Percentiles rank a stretch among this genome's conserved stretches.
phyloP scores from a whole-genome alignment of 2,797 vertebrate genomes.

The Etheostoma nigrum region DNA sequence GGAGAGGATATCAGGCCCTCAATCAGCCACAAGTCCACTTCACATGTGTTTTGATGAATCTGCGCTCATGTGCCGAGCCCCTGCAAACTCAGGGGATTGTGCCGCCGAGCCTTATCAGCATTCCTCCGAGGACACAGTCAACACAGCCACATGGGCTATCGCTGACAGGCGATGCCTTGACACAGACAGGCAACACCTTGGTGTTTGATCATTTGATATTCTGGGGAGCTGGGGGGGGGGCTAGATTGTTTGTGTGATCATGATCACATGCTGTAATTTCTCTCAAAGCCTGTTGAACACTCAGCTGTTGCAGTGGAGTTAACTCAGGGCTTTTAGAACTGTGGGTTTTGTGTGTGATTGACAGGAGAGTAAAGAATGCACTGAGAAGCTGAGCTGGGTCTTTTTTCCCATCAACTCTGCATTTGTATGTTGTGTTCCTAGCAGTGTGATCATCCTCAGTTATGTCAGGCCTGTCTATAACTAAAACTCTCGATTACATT shows the following conservation, averaged over 20 bases:
- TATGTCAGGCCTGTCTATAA: neutral
- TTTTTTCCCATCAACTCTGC: neutral
- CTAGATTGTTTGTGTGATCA: constrained; percentile 46
- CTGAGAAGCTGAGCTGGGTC: neutral
- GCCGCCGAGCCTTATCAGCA: constrained; percentile 73
- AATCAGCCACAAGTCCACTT: constrained; percentile 76
- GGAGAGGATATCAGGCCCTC: constrained; percentile 76
- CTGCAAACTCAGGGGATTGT: constrained; percentile 54
- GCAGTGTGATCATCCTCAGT: neutral
- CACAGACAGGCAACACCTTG: constrained; percentile 62
- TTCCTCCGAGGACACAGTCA: constrained; percentile 68
- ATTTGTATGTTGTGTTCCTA: neutral
- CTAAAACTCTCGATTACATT: no score
- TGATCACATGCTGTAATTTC: constrained; percentile 64
- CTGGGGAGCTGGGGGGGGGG: constrained; percentile 5
- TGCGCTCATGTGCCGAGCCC: constrained; percentile 64
- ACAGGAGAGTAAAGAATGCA: constrained; percentile 22
- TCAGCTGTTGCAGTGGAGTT: constrained; percentile 35
- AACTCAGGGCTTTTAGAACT: constrained; percentile 8
- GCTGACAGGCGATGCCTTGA: constrained; percentile 58
- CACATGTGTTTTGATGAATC: constrained; percentile 80
- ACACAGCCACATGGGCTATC: constrained; percentile 69
- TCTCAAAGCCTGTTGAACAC: constrained; percentile 49
- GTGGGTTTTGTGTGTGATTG: constrained; percentile 25
- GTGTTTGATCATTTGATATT: constrained; percentile 64